A percentile compares a stretch with the other conserved stretches of the same genome.
Conservation (phyloP, 2,113 vertebrate species). For the Callithrix jacchus region DNA sequence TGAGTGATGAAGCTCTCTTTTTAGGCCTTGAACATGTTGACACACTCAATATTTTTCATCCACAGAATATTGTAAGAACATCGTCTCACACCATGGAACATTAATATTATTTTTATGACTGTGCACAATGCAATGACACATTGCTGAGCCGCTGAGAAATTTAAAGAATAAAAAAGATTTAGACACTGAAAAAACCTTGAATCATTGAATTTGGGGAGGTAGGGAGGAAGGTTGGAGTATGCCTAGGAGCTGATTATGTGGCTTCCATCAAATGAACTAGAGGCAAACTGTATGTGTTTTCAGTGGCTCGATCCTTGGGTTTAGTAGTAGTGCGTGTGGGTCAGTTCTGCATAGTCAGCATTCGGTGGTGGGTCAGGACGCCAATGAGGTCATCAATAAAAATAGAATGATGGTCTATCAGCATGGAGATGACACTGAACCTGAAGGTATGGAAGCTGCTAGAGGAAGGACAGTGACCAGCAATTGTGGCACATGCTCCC, state of each 20-base stretch:
- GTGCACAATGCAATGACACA: not conserved
- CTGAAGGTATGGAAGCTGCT: not conserved
- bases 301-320: not conserved
- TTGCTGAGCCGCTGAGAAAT: constrained; percentile 61
- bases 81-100: constrained; percentile 26
- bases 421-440: not conserved
- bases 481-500: fast-evolving
- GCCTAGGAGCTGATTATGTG: not conserved
- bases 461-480: fast-evolving
- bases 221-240: not conserved
- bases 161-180: constrained; percentile 62
- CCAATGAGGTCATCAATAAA: not conserved
- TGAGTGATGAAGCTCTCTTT: constrained; percentile 71
- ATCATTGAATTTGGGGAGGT: not conserved
- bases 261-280: not conserved
- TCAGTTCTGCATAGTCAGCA: not conserved
- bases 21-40: constrained; percentile 69
- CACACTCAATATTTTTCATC: constrained; percentile 58
- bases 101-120: constrained; percentile 72
- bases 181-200: constrained; percentile 30
- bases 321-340: not conserved
- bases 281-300: not conserved
- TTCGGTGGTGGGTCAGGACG: not conserved
- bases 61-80: not conserved
- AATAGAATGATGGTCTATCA: not conserved